Conservation (phyloP, 2,797 vertebrate species). For the Characodon lateralis region DNA sequence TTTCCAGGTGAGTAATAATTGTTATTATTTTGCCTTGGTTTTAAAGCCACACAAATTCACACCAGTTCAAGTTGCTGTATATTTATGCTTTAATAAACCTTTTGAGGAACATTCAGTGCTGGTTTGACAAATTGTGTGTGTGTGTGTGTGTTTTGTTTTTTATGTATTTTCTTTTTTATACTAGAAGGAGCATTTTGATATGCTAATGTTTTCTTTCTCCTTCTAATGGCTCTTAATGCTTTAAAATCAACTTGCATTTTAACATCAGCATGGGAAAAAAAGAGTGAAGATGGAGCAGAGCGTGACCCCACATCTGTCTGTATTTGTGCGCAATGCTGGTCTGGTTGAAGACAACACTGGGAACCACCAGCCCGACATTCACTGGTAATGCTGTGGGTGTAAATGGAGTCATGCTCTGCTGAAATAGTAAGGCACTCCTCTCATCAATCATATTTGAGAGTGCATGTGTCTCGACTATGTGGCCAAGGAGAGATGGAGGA, state of each 20-base stretch:
- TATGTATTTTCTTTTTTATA: background rate
- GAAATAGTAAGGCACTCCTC: constrained; percentile 66
- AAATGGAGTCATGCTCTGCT: constrained; percentile 77
- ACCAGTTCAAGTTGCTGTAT: too few relatives aligned
- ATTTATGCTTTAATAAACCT: too few relatives aligned
- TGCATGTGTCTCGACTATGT: constrained; percentile 55
- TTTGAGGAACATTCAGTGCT: too few relatives aligned
- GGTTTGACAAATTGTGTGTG: too few relatives aligned
- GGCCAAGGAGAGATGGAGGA: constrained; percentile 67
- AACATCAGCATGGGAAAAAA: constrained; percentile 7
- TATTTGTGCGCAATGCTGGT: constrained; percentile 42
- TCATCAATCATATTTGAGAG: constrained; percentile 78
- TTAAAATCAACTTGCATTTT: constrained; percentile 29
- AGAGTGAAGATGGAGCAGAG: constrained; percentile 27
- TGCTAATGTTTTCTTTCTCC: constrained; percentile 30
- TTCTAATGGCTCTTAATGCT: constrained; percentile 19
- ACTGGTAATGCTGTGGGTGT: constrained; percentile 66
- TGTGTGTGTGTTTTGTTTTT: constrained; percentile 1
- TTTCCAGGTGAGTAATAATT: too few relatives aligned
- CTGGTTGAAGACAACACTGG: constrained; percentile 53
- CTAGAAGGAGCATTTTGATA: constrained; percentile 45
- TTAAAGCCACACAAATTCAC: too few relatives aligned
- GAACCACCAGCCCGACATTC: constrained; percentile 49
- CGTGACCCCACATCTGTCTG: constrained; percentile 58
- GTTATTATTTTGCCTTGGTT: too few relatives aligned